Base-by-base conservation (phyloP, 2,888 invertebrate species). In the Lasioglossum figueresi region DNA sequence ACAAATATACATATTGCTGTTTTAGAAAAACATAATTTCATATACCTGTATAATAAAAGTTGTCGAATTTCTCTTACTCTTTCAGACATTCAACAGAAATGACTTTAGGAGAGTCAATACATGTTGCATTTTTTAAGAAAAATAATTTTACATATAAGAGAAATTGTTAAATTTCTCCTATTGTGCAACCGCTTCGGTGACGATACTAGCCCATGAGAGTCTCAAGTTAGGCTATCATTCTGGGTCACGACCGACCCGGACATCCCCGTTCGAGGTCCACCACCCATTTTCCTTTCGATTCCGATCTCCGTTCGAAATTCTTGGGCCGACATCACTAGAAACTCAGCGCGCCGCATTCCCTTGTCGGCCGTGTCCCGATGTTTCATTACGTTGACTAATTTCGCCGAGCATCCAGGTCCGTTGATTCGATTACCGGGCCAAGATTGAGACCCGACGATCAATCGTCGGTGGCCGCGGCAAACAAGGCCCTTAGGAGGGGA, bases 311-410 rank as follows among this genome's bases (percentile, higher is more conserved):
- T 27, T 23, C 40, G 23, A 27, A 27, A 77, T 77, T 77, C 70
- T 70, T 8, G 52, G 70, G 52, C 27, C 70, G 77, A 40, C 70
- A 23, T 77, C 77, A 52, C 68, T 40, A 40, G 70, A 70, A 70
- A 70, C 40, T 77, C 70, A 70, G 70, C 77, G 70, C 52, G 37
- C 74, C 75, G 81, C 86, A 79, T 86, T 79, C 84, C 66, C 68
- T 59, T 16, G 27, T 63, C 73, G 43, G 34, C 66, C 23, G 40
- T 63, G 31, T 52, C 66, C 31, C 16, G 85, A 80, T 85, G 85
- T 80, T 85, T 79, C 76, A 85, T 85, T 85, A 85, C 85, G 85
- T 85, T 80, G 85, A 85, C 75, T 85, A 85, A 84, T 84, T 79
- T 85, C 56, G 45, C 63, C 31, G 56, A 23, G 63, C 48, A 56